Conservation (phyloP, 2,888 invertebrate species). For the Zhuqinia jingwanae region DNA sequence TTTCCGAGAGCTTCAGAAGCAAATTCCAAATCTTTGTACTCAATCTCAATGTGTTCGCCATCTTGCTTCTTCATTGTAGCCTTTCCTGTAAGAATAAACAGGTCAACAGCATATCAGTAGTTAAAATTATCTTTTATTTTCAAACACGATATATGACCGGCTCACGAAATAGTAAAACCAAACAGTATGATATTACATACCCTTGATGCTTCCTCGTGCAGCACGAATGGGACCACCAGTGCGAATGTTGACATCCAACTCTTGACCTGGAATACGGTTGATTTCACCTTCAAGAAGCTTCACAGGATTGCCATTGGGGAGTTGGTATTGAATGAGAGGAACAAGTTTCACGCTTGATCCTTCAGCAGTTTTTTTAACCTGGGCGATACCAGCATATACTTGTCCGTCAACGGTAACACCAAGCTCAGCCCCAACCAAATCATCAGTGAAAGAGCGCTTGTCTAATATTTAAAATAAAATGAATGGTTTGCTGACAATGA, state of each 20-base stretch:
- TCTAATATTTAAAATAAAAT: constrained; percentile 17
- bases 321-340: constrained; percentile 86
- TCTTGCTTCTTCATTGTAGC: constrained; percentile 45
- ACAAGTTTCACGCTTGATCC: constrained; percentile 83
- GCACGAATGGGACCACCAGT: constrained; percentile 71
- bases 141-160: too few relatives aligned
- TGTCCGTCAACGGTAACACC: constrained; percentile 84
- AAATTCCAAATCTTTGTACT: constrained; percentile 66
- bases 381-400: constrained; percentile 85
- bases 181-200: too few relatives aligned
- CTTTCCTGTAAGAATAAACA: constrained; percentile 60
- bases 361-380: constrained; percentile 85
- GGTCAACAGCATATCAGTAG: too few relatives aligned
- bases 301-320: constrained; percentile 83
- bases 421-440: constrained; percentile 82
- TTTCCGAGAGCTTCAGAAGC: constrained; percentile 69
- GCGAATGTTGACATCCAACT: constrained; percentile 71
- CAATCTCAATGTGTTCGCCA: constrained; percentile 42
- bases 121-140: too few relatives aligned
- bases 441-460: constrained; percentile 73
- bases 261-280: constrained; percentile 63
- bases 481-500: neutral
- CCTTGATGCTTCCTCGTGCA: constrained; percentile 71
- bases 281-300: constrained; percentile 77
- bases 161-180: too few relatives aligned